Percentiles rank a stretch among this genome's conserved stretches.
These are phyloP conservation scores for Bedellia somnulentella DNA, from an alignment of 2,888 invertebrate genomes.

Conservation along the genomic window DNA sequence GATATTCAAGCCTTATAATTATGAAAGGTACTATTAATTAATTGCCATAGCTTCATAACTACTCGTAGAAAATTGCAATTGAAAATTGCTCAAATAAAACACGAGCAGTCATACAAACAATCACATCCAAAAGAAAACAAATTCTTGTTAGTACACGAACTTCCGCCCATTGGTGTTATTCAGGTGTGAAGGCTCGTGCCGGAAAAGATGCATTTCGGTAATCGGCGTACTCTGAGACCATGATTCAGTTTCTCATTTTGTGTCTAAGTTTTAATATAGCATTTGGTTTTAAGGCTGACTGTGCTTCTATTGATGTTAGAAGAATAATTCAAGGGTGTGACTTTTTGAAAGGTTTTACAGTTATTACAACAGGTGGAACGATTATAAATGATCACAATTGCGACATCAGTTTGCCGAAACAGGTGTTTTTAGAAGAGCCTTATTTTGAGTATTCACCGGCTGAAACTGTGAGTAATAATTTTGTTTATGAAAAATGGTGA, in stretches of 20 bases:
- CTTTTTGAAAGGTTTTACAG: slow-evolving; percentile 31
- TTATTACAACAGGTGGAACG: slow-evolving; percentile 42
- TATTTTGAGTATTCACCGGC: slow-evolving; percentile 34
- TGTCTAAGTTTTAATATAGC: slow-evolving; percentile 12
- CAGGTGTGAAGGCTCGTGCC: not conserved
- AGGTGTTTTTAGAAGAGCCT: slow-evolving; percentile 47
- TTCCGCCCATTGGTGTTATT: not conserved
- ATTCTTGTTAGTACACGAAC: not conserved
- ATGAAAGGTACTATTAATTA: no score
- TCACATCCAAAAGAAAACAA: no score
- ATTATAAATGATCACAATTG: slow-evolving; percentile 51
- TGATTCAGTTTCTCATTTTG: slow-evolving; percentile 7
- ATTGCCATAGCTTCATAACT: no score
- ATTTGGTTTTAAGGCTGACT: slow-evolving; percentile 10
- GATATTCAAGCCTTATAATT: no score
- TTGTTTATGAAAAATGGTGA: no score
- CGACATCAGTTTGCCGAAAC: slow-evolving; percentile 43
- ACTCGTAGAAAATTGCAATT: no score
- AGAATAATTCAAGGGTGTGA: slow-evolving; percentile 43
- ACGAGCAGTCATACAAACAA: no score
- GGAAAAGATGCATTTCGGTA: no score
- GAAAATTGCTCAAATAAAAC: no score
- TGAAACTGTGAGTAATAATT: slow-evolving; percentile 35
- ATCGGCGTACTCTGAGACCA: not conserved
- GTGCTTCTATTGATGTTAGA: slow-evolving; percentile 30